These are phyloP conservation scores for Agriopis marginaria DNA, from an alignment of 2,888 invertebrate species.

Conservation along the genomic window DNA sequence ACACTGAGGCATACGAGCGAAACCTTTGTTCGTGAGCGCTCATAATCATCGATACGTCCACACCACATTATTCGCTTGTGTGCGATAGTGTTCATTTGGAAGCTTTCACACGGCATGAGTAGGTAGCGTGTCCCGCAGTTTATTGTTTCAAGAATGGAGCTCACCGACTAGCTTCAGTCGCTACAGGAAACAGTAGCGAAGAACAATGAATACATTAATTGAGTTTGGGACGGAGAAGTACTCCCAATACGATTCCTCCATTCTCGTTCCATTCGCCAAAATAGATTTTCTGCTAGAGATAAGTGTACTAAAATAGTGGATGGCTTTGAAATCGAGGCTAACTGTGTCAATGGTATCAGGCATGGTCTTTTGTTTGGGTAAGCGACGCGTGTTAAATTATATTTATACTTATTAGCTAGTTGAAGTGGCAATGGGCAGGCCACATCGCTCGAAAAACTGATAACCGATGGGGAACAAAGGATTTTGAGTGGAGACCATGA, in stretches of 20 bases:
- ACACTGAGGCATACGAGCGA: no score
- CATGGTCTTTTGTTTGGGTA: constrained; percentile 9
- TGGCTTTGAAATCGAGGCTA: constrained; percentile 41
- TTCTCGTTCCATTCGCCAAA: constrained; percentile 38
- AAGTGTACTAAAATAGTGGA: constrained; percentile 31
- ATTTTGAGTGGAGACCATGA: no score
- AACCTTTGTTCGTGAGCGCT: no score
- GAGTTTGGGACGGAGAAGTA: constrained; percentile 53
- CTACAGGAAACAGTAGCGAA: constrained; percentile 34
- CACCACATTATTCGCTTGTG: no score
- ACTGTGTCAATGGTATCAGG: constrained; percentile 27
- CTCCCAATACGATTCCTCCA: constrained; percentile 48
- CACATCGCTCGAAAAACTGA: no score
- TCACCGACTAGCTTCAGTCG: constrained; percentile 18
- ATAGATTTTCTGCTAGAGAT: constrained; percentile 28
- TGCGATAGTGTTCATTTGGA: no score
- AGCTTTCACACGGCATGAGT: no score
- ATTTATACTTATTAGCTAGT: background rate
- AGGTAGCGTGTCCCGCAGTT: background rate
- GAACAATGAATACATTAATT: constrained; percentile 57
- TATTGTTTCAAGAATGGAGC: background rate
- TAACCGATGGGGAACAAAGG: no score
- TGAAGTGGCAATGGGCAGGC: no score
- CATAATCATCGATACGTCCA: no score
- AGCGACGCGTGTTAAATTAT: constrained; percentile 1